phyloP scores from a whole-genome alignment of 1,140 invertebrate genomes.

The Forficula auricularia region DNA sequence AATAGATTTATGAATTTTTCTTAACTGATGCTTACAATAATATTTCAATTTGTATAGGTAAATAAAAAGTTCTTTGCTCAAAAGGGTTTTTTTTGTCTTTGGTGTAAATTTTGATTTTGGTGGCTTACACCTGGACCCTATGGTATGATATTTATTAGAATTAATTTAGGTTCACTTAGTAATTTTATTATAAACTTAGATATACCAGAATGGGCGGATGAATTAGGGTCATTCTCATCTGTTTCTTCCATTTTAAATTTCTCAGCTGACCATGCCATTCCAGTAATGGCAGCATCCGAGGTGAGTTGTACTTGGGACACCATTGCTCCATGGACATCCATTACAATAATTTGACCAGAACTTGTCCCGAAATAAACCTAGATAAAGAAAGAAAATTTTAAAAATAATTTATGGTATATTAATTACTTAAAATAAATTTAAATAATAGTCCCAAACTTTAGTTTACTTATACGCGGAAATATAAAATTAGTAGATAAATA shows the following conservation, averaged over 20 bases:
- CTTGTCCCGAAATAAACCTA: constrained; percentile 89
- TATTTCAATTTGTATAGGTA: too few relatives aligned
- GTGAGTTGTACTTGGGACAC: constrained; percentile 74
- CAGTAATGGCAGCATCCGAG: constrained; percentile 61
- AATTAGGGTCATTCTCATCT: constrained; percentile 40
- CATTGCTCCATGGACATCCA: constrained; percentile 90
- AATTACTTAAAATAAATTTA: constrained; percentile 4
- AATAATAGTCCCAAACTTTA: not conserved
- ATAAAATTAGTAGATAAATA: too few relatives aligned
- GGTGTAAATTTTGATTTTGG: too few relatives aligned
- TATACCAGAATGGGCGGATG: not conserved
- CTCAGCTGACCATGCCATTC: constrained; percentile 91
- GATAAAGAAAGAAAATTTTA: constrained; percentile 10
- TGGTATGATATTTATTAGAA: too few relatives aligned
- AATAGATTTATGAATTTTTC: too few relatives aligned
- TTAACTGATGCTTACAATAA: too few relatives aligned
- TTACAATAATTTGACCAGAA: constrained; percentile 81
- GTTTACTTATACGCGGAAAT: too few relatives aligned
- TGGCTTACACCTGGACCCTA: too few relatives aligned
- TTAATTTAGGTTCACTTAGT: too few relatives aligned
- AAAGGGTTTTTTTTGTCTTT: too few relatives aligned
- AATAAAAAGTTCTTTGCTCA: too few relatives aligned
- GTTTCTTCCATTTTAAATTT: constrained; percentile 97
- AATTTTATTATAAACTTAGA: too few relatives aligned
- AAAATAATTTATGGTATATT: not conserved